Evolutionary conservation across 2,113 vertebrate genomes (phyloP).

Genomic region (Otus sunia): DNA sequence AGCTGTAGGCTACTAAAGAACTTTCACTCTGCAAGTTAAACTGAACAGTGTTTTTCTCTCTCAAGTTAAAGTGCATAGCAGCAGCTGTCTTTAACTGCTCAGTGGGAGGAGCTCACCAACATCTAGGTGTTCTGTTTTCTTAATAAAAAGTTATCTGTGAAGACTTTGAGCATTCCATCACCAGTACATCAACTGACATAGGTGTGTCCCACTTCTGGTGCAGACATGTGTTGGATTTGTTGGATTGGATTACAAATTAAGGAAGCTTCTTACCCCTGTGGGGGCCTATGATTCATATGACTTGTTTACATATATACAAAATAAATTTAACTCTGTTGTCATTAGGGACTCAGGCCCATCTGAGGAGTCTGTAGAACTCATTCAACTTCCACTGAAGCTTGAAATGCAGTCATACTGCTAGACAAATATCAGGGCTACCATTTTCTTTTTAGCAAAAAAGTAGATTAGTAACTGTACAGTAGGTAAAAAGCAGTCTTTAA

Average conservation of each 20-base stretch:
- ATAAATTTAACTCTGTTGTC: conserved; percentile 2
- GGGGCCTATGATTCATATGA: neutral
- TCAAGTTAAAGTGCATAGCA: neutral
- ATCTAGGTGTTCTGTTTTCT: neutral
- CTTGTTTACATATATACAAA: conserved; percentile 6
- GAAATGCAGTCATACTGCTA: neutral
- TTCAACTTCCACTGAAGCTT: neutral
- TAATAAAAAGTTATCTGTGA: neutral
- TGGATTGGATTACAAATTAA: neutral
- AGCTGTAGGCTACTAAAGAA: neutral
- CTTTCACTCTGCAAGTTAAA: neutral
- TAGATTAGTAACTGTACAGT: conserved; percentile 52
- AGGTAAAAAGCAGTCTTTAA: conserved; percentile 51
- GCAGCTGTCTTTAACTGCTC: neutral
- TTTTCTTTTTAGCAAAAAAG: conserved; percentile 32
- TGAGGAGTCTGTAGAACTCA: neutral
- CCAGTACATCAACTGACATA: neutral
- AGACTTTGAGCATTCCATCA: neutral
- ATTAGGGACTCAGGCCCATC: neutral
- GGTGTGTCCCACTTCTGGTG: neutral
- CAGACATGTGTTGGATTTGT: neutral
- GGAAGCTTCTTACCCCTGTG: neutral
- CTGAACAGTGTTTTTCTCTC: neutral
- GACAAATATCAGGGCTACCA: neutral
- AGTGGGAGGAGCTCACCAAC: neutral